Evolutionary conservation across 2,113 vertebrate genomes (phyloP), one percentile per base, ranked within the genome.

Genomic region (Zootoca vivipara): DNA sequence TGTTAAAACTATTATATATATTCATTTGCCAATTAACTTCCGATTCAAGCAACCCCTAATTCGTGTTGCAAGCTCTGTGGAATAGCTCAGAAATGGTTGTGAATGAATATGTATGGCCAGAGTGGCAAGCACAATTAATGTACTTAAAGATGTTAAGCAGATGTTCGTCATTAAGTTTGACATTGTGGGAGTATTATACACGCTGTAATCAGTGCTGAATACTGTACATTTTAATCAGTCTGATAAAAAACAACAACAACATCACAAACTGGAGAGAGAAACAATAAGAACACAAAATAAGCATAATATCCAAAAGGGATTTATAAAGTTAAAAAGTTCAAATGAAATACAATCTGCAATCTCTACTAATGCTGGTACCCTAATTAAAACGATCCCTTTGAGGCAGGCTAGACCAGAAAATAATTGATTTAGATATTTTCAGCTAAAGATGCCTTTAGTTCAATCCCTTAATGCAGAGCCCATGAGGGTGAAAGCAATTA

Each of bases 341-440:
- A 33, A 78, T 69, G 42, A 83, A 77, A 88, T 88, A 35, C 35
- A 46, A 65, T 82, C 79, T 88, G 81, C n/a, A 83, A 67, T 78
- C 58, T 88, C 73, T 38, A 30, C 22, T 69, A 78, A 78, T 75
- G 58, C 16, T 88, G 33, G 24, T 77, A 88, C 52, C 87, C 87
- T 83, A 88, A 88, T 88, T 88, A 83, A 83, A 88, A 88, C 69
- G n/a, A 83, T 69, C 42, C 87, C 81, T 83, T 88, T 83, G 87
- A 88, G 87, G 73, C n/a, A 77, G 78, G 22, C 62, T 80, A 35
- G 67, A 78, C 58, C 28, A 88, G 72, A 73, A 78, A 83, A 83
- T 88, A 88, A 88, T 88, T 88, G 87, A 88, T 88, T 88, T 88
- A 88, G 81, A 83, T 78, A 88, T 69, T 88, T 82, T 78, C 72